Base-by-base conservation (phyloP, 2,113 vertebrate species). In the Amphilophus citrinellus region DNA sequence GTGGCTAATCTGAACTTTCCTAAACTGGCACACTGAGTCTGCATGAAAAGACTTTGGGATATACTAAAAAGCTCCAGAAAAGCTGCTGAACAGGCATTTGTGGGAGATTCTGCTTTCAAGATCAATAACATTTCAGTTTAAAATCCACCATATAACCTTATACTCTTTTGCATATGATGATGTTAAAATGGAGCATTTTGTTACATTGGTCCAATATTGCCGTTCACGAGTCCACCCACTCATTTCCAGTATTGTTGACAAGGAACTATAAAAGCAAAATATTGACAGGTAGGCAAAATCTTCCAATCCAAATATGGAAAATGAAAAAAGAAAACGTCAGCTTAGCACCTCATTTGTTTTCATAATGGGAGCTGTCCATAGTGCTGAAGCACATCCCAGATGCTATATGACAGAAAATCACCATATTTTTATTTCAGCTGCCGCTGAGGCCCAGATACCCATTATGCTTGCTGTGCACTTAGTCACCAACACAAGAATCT, bases 381-480 rank as follows among this genome's bases (percentile, higher is more conserved):
- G 77, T 68, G 78, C 82, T 77, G 79, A 82, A 81, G 56, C 66
- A 79, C 13, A 3, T 39, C 76, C 20, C 56, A 61, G 71, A 6
- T 4, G 30, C 13, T 58, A 1, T 1, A 44, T 47, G 5, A 27
- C 6, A 44, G 17, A 18, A 68, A 47, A 11, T 17, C 76, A 9
- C 44, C 37, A 11, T 0, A 18, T 17, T 6, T 58, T 61, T 39
- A 18, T 27, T 60, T 56, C 35, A 3, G 8, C 59, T n/a, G 42
- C 27, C 66, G 57, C 59, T 24, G 27, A 77, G 61, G 75, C 75
- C 24, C 7, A 24, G 47, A 4, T 5, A 0, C 30, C 37, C 61
- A 44, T 66, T 7, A 80, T 57, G 6, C 37, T 7, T 14, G 50
- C 42, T 18, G 5, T 44, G 63, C 14, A 30, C 63, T 71, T 56